Evolutionary conservation across 30 jellyfish, hydroid and myxozoan species (phyloP), one percentile per base, ranked within the genome.

Genomic region (Cassiopea xamachana): DNA sequence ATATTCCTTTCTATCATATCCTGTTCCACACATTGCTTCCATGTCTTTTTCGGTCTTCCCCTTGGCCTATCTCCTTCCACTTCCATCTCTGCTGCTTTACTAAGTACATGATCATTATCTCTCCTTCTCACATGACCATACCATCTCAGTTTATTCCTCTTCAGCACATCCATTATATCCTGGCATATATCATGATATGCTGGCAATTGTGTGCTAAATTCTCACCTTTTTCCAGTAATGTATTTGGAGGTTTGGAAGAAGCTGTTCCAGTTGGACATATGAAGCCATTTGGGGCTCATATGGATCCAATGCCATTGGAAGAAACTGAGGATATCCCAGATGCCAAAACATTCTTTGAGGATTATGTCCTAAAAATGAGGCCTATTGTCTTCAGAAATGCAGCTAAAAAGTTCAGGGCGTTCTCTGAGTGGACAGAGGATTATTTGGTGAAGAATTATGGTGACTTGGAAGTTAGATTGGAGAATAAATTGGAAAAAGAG

Each of bases 261-360:
- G 77, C 45, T 2, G 19, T 91, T 46, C 97, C 92, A 1, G 89
- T 75, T 46, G 97, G 97, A 13, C 97, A 91, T 70, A 58, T 91
- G 87, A 83, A 91, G 81, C 97, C 97, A 18, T 91, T 91, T 49
- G 97, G 97, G 27, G 90, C 83, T 39, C 97, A 91, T 81, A 78
- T 75, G 77, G 87, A 68, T 60, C 97, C 97, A 45, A 64, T 58
- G 75, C 91, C 93, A 1, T 68, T 84, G 1, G 97, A 91, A 19
- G 97, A 91, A 43, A 82, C 84, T 17, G 87, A 83, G 17, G 93
- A 91, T 50, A 83, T 91, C 60, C 97, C 97, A 1, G 89, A 85
- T 72, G 97, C 97, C 15, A 91, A 83, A 55, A 84, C 90, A 15
- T 84, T 91, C 70, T 61, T 77, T 69, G 91, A 84, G 76, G 77